A percentile compares a stretch with the other conserved stretches of the same genome.
These are phyloP conservation scores for Pachyramphus minor DNA, from an alignment of 2,113 vertebrate species.

Conservation along the genomic window DNA sequence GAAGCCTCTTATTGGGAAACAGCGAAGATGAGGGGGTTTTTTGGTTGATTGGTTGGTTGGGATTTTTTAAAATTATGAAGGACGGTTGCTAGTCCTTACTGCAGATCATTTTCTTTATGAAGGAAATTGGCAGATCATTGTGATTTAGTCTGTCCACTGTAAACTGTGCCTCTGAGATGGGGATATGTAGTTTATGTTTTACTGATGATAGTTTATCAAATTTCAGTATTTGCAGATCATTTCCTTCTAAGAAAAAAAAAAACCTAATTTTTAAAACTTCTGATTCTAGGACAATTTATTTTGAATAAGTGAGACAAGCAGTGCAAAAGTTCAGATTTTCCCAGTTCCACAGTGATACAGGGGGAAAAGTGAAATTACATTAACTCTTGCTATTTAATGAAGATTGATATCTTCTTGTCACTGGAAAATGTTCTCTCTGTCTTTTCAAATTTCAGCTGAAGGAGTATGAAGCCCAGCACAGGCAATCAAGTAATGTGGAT, in stretches of 20 bases:
- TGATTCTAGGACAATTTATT: not conserved
- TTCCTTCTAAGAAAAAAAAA: not conserved
- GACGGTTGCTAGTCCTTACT: not conserved
- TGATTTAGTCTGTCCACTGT: not conserved
- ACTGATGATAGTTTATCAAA: not conserved
- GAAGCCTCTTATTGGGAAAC: not conserved
- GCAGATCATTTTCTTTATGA: not conserved
- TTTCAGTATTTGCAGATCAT: not conserved
- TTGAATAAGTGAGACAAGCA: not conserved
- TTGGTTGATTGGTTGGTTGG: not conserved
- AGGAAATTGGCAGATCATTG: not conserved
- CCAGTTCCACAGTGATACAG: not conserved
- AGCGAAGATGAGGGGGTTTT: not conserved
- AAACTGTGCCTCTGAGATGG: not conserved
- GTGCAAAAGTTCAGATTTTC: not conserved
- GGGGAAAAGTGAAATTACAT: not conserved
- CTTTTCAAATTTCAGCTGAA: constrained; percentile 87
- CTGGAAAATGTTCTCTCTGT: not conserved
- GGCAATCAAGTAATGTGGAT: constrained; percentile 83
- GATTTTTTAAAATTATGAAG: not conserved
- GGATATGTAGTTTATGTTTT: not conserved
- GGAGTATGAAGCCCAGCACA: constrained; percentile 94
- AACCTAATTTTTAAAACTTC: not conserved
- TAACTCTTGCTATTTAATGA: not conserved
- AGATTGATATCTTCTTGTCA: not conserved